Percentiles rank a stretch among this genome's conserved stretches.
These are phyloP conservation scores for Aptenodytes forsteri DNA, from an alignment of 2,113 vertebrate species.

Conservation along the genomic window DNA sequence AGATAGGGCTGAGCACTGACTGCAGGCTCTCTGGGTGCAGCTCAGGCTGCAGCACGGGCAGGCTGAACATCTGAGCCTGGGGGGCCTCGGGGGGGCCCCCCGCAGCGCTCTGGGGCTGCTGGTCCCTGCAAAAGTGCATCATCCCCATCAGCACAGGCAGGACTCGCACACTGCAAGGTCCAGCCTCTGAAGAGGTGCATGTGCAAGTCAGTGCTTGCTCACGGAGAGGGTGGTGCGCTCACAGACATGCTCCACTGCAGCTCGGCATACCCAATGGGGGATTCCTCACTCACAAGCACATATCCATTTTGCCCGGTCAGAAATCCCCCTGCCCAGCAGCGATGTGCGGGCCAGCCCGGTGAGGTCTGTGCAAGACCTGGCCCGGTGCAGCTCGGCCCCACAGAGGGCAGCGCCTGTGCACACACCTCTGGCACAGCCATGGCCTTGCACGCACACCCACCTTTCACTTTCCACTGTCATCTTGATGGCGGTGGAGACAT, in stretches of 20 bases:
- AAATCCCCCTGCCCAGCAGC: not conserved
- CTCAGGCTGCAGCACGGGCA: not conserved
- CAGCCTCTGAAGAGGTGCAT: fast-evolving
- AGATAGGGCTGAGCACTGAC: not conserved
- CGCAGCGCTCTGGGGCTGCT: not conserved
- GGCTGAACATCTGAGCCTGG: not conserved
- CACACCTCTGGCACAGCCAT: fast-evolving
- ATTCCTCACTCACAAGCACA: not conserved
- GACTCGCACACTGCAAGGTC: fast-evolving
- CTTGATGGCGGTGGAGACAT: constrained; percentile 76
- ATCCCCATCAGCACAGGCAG: not conserved
- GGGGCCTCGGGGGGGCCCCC: fast-evolving
- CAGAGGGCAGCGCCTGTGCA: not conserved
- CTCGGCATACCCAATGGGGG: fast-evolving
- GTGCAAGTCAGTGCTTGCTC: fast-evolving
- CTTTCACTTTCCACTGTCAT: constrained; percentile 76
- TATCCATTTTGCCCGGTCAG: not conserved
- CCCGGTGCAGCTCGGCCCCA: fast-evolving
- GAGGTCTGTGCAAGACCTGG: not conserved
- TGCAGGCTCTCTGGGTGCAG: not conserved
- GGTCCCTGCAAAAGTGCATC: not conserved
- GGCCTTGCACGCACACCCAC: not conserved
- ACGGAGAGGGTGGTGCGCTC: fast-evolving
- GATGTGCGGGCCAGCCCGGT: fast-evolving
- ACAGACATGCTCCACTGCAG: fast-evolving